Conservation (phyloP, 1,140 invertebrate genomes). For the Papilio glaucus region DNA sequence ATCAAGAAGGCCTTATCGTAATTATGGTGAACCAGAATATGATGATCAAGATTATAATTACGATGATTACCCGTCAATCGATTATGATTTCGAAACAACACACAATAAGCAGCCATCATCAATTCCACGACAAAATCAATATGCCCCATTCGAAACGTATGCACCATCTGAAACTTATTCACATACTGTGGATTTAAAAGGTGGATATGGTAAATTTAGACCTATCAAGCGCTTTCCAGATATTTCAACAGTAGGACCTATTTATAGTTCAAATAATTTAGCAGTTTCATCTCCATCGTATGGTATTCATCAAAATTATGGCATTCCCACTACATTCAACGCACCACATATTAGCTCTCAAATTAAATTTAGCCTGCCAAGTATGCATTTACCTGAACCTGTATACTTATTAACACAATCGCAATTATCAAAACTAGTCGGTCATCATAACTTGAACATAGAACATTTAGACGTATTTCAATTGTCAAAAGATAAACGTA, state of each 20-base stretch:
- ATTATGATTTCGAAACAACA: constrained; percentile 53
- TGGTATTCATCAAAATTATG: constrained; percentile 17
- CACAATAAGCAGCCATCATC: constrained; percentile 42
- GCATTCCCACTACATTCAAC: not conserved
- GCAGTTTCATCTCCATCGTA: not conserved
- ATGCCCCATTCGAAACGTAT: constrained; percentile 30
- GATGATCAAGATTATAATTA: constrained; percentile 63
- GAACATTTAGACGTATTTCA: constrained; percentile 72
- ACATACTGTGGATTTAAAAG: constrained; percentile 48
- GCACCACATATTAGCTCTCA: not conserved
- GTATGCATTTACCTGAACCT: constrained; percentile 50
- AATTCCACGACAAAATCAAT: constrained; percentile 19
- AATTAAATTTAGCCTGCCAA: constrained; percentile 4
- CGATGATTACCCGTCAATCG: constrained; percentile 53
- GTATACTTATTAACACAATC: constrained; percentile 69
- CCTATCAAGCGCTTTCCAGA: constrained; percentile 48
- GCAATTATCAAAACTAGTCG: constrained; percentile 64
- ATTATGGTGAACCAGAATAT: constrained; percentile 47
- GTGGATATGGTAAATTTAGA: constrained; percentile 53
- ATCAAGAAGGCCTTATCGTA: constrained; percentile 42
- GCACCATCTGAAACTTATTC: constrained; percentile 43
- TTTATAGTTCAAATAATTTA: constrained; percentile 23
- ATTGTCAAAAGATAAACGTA: constrained; percentile 48
- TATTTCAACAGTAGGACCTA: constrained; percentile 40
- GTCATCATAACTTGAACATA: constrained; percentile 70